These are phyloP conservation scores for Microvelia longipes DNA, from an alignment of 1,140 invertebrate species.

Conservation along the genomic window DNA sequence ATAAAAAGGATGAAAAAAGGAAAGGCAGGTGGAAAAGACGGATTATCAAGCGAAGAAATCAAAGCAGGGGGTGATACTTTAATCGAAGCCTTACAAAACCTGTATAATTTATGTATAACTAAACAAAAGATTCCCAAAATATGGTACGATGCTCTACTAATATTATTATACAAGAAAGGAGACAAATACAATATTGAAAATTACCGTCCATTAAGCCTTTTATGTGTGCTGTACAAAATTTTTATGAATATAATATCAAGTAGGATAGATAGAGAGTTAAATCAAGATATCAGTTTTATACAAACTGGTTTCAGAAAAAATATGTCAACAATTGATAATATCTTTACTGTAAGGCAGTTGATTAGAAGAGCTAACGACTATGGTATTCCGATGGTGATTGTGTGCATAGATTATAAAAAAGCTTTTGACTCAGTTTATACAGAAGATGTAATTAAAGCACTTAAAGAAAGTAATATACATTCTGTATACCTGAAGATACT, in stretches of 20 bases:
- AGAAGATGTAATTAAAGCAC: neutral
- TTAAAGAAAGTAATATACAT: neutral
- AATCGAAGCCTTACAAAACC: neutral
- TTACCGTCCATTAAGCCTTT: no score
- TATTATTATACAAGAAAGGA: neutral
- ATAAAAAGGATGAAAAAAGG: neutral
- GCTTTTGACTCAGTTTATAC: neutral
- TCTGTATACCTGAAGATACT: neutral
- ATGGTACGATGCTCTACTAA: neutral
- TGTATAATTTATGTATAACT: neutral
- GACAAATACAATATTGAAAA: no score
- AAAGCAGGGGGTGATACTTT: no score
- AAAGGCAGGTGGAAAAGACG: neutral
- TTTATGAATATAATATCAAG: neutral
- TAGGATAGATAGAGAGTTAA: neutral
- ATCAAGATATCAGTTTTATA: neutral
- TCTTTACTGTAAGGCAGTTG: neutral
- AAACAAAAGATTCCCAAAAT: neutral
- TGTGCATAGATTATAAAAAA: neutral
- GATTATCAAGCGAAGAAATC: no score
- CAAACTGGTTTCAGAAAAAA: neutral
- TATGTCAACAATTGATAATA: neutral
- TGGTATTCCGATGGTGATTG: neutral
- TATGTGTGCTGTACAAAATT: neutral
- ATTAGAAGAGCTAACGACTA: neutral